Base-by-base conservation (phyloP, 1,140 invertebrate genomes). In the Danaus melanippus region DNA sequence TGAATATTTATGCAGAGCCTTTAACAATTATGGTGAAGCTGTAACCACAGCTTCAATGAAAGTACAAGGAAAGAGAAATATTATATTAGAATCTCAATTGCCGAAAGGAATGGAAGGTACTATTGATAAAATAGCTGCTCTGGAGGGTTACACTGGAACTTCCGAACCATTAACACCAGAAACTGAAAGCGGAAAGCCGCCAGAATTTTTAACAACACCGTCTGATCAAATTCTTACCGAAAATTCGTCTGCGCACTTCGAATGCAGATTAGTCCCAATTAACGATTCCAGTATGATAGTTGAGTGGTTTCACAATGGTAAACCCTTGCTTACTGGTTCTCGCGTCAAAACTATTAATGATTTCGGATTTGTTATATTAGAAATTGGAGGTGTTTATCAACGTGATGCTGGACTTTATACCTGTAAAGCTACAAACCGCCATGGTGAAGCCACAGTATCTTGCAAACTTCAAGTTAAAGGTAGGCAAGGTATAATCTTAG, bases 261-360 rank as follows among this genome's bases (percentile, higher is more conserved):
- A 98, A 87, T 97, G 95, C 64, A 92, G 94, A 43, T 84, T 98
- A 12, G 91, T 92, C 53, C 97, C 97, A n/a, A 91, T 96, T 8
- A 95, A 96, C 69, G 96, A 98, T 87, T 93, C 95, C 1, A 95
- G 93, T 56, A 94, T 98, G 93, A 90, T 93, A 63, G 95, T 98
- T 10, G 97, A 98, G 86, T 98, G 97, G 97, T 98, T 93, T 91
- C 96, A 98, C 67, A 97, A 98, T 81, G 97, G 96, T 40, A 96
- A 97, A 87, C 90, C 95, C 9, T 87, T 98, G 46, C 91, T 93
- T 68, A 92, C 94, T 58, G 96, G 95, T 47, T 96, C 94, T 8
- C 90, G 95, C 79, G 92, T 97, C 53, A 96, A 96, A 76, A 96
- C 94, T 0, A 96, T 97, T 56, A 96, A 96, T 66, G 96, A 98